A percentile compares a stretch with the other conserved stretches of the same genome.
These are phyloP conservation scores for Plecotus auritus DNA, from an alignment of 2,113 vertebrate genomes.

Conservation along the genomic window DNA sequence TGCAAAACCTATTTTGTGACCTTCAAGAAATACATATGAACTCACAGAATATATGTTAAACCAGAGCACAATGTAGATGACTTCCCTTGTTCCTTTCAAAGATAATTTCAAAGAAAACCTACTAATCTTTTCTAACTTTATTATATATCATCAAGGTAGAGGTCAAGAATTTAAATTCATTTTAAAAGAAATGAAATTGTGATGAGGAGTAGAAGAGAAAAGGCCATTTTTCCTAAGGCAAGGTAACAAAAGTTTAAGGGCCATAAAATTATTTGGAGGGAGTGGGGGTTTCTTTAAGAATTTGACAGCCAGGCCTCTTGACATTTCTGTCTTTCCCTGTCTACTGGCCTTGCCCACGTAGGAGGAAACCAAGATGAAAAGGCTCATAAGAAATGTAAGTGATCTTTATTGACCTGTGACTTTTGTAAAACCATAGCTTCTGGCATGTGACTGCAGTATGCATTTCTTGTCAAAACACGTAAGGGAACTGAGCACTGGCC, in stretches of 20 bases:
- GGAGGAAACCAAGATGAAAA: constrained; percentile 74
- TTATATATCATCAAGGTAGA: constrained; percentile 66
- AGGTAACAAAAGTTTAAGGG: constrained; percentile 71
- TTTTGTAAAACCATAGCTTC: constrained; percentile 79
- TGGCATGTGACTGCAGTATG: constrained; percentile 69
- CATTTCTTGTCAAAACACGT: constrained; percentile 81
- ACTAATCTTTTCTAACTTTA: constrained; percentile 70
- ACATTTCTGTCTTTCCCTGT: constrained; percentile 76
- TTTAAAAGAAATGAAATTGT: constrained; percentile 69
- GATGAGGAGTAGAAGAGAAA: constrained; percentile 64
- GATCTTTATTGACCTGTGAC: constrained; percentile 82
- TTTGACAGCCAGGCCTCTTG: constrained; percentile 71
- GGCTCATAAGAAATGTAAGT: constrained; percentile 76
- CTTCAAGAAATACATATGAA: constrained; percentile 71
- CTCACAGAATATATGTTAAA: constrained; percentile 76
- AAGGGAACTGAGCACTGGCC: constrained; percentile 74
- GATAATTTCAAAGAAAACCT: constrained; percentile 66
- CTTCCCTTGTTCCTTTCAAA: constrained; percentile 72
- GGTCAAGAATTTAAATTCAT: constrained; percentile 73
- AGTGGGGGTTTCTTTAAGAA: constrained; percentile 49
- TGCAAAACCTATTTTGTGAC: constrained; percentile 67
- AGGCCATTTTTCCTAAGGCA: constrained; percentile 79
- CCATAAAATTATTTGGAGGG: constrained; percentile 55
- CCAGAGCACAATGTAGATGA: constrained; percentile 71
- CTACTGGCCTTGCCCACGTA: constrained; percentile 34